Percentiles rank a stretch among this genome's conserved stretches.
These are phyloP conservation scores for Lordiphosa fenestrarum DNA, from an alignment of 2,888 invertebrate genomes.

Conservation along the genomic window DNA sequence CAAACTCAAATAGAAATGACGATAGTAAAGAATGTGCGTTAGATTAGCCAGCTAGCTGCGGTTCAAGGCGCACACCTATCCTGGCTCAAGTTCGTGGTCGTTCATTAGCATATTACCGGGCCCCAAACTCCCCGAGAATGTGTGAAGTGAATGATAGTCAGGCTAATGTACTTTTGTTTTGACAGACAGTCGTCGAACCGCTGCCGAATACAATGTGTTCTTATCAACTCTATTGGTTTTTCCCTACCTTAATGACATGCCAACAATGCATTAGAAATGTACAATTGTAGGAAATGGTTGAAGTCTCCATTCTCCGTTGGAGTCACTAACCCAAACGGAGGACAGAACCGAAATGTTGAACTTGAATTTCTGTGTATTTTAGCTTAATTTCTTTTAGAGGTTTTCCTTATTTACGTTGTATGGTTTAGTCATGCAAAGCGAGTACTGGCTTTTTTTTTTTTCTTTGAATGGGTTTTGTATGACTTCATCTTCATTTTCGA, in stretches of 20 bases:
- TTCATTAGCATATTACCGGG: conserved; percentile 65
- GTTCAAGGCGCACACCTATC: conserved; percentile 52
- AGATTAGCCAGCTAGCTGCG: conserved; percentile 10
- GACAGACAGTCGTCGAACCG: conserved; percentile 22
- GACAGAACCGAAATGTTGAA: conserved; percentile 56
- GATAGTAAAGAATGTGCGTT: conserved; percentile 37
- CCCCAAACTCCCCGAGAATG: conserved; percentile 10
- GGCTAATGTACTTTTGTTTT: conserved; percentile 52
- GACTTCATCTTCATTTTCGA: conserved; percentile 62
- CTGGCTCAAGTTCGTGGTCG: conserved; percentile 68
- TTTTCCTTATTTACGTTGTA: conserved; percentile 23
- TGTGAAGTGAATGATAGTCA: conserved; percentile 31
- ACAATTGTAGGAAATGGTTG: conserved; percentile 32
- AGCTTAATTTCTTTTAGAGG: conserved; percentile 6
- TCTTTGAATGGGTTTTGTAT: conserved; percentile 40
- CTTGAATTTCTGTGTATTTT: conserved; percentile 49
- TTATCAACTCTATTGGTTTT: conserved; percentile 55
- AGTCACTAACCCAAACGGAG: conserved; percentile 64
- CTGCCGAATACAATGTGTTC: conserved; percentile 31
- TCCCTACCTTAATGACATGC: conserved; percentile 28
- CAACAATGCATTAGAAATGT: conserved; percentile 36
- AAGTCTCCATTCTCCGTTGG: conserved; percentile 29
- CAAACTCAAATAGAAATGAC: conserved; percentile 30
- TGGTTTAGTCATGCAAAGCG: conserved; percentile 56
- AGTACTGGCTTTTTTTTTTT: conserved; percentile 10